Evolutionary conservation across 2,888 invertebrate species (phyloP), one percentile per base, ranked within the genome.

Genomic region (Mythimna vitellina): DNA sequence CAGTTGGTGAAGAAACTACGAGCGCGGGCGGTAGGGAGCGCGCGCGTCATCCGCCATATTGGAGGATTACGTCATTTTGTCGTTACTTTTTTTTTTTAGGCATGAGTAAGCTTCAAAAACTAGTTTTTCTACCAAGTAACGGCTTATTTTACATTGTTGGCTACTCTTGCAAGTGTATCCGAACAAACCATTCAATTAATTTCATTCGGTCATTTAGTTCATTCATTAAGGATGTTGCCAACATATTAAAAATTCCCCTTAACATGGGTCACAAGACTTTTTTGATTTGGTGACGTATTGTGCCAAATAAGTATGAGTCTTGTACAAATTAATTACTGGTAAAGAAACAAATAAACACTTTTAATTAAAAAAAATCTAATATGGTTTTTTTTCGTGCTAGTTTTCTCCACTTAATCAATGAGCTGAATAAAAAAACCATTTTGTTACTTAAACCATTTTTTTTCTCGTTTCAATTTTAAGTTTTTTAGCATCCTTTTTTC

Each of bases 41-140:
- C 93, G 92, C 95, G 96, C 96, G 96, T 96, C 96, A 95, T 94
- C 91, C 96, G 96, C 96, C 96, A 96, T 96, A 94, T 95, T 96
- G 92, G 89, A 90, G 70, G 91, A 93, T 96, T 95, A 96, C 96
- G 96, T 96, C 96, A 96, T 92, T 89, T 76, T 67, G 75, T 84
- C 73, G 80, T 83, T 82, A 66, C 81, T 81, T 66, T 78, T 87
- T 66, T 78, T 87, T 84, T 86, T 61, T 82, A 70, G 46, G 57
- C 9, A 75, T 84, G 82, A 74, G 63, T 73, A 70, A 76, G 80
- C 78, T 86, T 84, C 53, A 71, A 68, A 74, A 82, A 84, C 82
- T 46, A 61, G 86, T 81, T 81, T 77, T 86, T 80, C 66, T 66
- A 70, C 80, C 73, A 60, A 63, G 7, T 71, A 75, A 70, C 77